A percentile compares a stretch with the other conserved stretches of the same genome.
Conservation (phyloP, 1,140 invertebrate genomes). For the Aphis craccivora region DNA sequence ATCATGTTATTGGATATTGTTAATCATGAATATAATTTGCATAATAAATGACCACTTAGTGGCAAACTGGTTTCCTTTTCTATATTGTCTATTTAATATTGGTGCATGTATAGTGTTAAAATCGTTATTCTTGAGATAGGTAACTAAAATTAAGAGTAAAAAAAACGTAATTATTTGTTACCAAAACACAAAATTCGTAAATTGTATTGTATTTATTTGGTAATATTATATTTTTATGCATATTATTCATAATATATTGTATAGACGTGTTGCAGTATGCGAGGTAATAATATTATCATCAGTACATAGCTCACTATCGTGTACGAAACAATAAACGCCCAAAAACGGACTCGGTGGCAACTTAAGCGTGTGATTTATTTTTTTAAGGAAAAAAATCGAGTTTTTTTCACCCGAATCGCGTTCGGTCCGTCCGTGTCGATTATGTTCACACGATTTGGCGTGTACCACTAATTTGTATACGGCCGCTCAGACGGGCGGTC, state of each 20-base stretch:
- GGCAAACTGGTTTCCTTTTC: conserved; percentile 23
- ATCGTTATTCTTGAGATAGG: background rate
- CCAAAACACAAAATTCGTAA: background rate
- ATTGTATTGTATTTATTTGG: background rate
- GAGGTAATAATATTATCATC: background rate
- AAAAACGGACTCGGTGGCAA: conserved; percentile 50
- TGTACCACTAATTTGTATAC: conserved; percentile 49
- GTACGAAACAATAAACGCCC: conserved; percentile 38
- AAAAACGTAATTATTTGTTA: background rate
- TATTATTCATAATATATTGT: background rate
- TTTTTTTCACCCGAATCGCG: conserved; percentile 24
- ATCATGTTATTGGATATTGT: conserved; percentile 21
- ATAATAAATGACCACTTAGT: conserved; percentile 8
- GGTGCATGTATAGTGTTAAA: background rate
- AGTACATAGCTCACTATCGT: background rate
- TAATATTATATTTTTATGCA: background rate
- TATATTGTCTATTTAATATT: background rate
- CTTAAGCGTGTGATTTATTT: conserved; percentile 51
- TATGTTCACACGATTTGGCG: conserved; percentile 57
- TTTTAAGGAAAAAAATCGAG: background rate
- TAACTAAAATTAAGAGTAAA: background rate
- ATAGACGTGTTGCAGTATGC: background rate
- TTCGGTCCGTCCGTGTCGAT: conserved; percentile 53
- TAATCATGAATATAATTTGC: conserved; percentile 25
- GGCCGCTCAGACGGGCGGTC: conserved; percentile 26